Evolutionary conservation across 30 jellyfish, hydroid and myxozoan species (phyloP), one percentile per base, ranked within the genome.

Genomic region (Phacellophora camtschatica): DNA sequence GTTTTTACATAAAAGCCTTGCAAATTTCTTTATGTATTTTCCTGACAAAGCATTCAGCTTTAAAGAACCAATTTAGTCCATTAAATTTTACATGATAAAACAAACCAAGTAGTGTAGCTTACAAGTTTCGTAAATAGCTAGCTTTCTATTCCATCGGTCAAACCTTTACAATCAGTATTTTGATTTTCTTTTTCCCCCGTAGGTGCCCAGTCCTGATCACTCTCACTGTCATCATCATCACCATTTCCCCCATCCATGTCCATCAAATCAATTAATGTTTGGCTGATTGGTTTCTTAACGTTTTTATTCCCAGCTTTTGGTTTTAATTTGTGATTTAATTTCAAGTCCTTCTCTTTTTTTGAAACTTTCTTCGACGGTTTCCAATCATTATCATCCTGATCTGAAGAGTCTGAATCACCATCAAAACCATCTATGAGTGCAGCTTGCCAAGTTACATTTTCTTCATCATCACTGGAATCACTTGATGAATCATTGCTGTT

Each of bases 191-290:
- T 25, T 24, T 15, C 29, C 36, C 35, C 58, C 24, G 51, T 34
- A 16, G 62, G 77, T 24, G 58, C 53, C 77, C 76, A 24, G 62
- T 32, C 75, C 65, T 50, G 35, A 35, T 55, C 77, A 30, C 56
- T 39, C 2, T 34, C 65, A 15, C 37, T 28, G 31, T 37, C 58
- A 72, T 72, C 84, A 19, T 8, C 76, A 35, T 27, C 80, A 66
- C 37, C 33, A 56, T 56, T 28, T 18, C 25, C 27, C 15, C 8
- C 71, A 56, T 71, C 83, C 71, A 80, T 80, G 56, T 50, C 71
- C 91, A 80, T 80, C 74, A 80, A 67, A 32, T 65, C 80, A 10
- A 80, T 33, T 19, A 80, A 71, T 11, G 91, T 80, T 53, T 80
- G 80, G 29, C 91, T 80, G 18, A 80, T 45, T 15, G 86, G 94